Evolutionary conservation across 2,113 vertebrate genomes (phyloP), one percentile per base, ranked within the genome.

Genomic region (Passer domesticus): DNA sequence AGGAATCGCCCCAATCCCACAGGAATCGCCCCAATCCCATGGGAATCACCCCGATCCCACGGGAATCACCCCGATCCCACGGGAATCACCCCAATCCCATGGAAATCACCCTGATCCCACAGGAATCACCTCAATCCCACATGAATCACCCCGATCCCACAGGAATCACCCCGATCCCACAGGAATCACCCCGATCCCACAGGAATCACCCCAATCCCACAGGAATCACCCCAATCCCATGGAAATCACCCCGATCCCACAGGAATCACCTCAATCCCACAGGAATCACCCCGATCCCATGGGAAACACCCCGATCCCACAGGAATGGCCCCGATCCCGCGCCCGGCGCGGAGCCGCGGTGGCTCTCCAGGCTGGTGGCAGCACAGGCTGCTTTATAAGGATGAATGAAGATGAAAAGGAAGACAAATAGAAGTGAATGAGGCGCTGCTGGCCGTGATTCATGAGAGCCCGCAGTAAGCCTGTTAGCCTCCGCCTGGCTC

Each of bases 361-460:
- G 95, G 89, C 68, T 97, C 78, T 87, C 43, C 6, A 49, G 85
- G 96, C 96, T 62, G 90, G 95, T 98, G 98, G 98, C 98, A 98
- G 97, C 90, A 15, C 96, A 89, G 98, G 91, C 98, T 98, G 98
- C 98, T 98, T 98, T 98, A 98, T 98, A 78, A 98, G 98, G 98
- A 99, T 99, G 98, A 99, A 99, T 99, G 98, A 99, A 99, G 98
- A 99, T 98, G 97, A 98, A 99, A 98, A 98, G 98, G 96, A 97
- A 98, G 98, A 98, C 98, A 98, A 98, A 98, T 98, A 97, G 97
- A 98, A 98, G 98, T 96, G 97, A 97, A 97, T 96, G 98, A 99
- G 98, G 98, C 98, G 91, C 98, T 96, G 94, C 98, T 98, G 97
- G 96, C 96, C 96, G 98, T 99, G 99, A 99, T 99, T 99, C 98